Evolutionary conservation across 2,113 vertebrate genomes (phyloP).

Genomic region (Myotis yumanensis): DNA sequence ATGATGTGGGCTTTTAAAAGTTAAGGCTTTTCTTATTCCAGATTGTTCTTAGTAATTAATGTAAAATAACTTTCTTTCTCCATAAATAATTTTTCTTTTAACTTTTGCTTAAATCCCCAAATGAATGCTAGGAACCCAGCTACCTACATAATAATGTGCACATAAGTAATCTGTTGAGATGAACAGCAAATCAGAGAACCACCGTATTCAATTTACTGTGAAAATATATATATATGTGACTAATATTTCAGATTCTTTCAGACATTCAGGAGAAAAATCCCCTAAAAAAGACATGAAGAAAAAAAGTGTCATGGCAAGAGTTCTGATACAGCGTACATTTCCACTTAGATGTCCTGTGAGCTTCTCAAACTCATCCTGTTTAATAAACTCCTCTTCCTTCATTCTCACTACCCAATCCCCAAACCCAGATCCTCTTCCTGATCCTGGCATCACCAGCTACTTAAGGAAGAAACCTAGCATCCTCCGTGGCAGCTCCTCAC

Average conservation of each 20-base stretch:
- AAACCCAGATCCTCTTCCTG: neutral
- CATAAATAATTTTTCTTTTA: conserved; percentile 43
- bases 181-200: neutral
- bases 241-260: conserved; percentile 18
- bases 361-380: neutral
- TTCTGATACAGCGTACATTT: neutral
- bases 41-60: conserved; percentile 24
- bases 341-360: neutral
- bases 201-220: neutral
- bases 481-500: neutral
- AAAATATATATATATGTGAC: neutral
- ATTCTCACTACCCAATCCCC: neutral
- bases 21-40: neutral
- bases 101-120: neutral
- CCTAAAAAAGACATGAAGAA: neutral
- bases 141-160: neutral
- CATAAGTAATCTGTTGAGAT: neutral
- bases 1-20: neutral
- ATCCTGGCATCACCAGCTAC: neutral
- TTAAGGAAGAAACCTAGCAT: neutral
- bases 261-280: neutral
- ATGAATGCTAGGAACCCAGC: neutral
- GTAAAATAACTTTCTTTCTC: neutral
- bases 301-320: neutral
- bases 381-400: neutral